Evolutionary conservation across 2,888 invertebrate genomes (phyloP).

Genomic region (Rhaphigaster nebulosa): DNA sequence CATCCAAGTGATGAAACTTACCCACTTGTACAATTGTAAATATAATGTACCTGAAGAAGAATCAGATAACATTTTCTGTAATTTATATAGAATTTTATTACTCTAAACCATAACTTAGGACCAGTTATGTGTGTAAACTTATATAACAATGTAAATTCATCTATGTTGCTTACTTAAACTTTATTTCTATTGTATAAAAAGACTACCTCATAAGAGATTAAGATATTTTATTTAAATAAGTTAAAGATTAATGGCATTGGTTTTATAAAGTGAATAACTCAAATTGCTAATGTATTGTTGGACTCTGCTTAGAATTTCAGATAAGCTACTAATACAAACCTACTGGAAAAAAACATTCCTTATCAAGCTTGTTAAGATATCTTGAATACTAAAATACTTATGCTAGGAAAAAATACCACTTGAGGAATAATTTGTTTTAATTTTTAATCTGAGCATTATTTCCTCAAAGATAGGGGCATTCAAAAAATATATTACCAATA

Average conservation of each 20-base stretch:
- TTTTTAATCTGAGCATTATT: too few species aligned
- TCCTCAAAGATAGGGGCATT: not conserved
- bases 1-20: not conserved
- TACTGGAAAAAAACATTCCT: not conserved
- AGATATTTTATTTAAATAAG: not conserved
- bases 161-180: not conserved
- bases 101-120: not conserved
- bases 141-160: not conserved
- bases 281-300: not conserved
- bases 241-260: not conserved
- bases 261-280: not conserved
- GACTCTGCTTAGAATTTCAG: not conserved
- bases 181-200: not conserved
- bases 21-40: slow-evolving; percentile 10
- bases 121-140: not conserved
- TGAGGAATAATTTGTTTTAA: not conserved
- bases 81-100: not conserved
- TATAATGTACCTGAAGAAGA: slow-evolving; percentile 34
- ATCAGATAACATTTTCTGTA: not conserved
- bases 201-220: slow-evolving; percentile 1
- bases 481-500: too few species aligned
- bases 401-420: not conserved
- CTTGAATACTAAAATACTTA: not conserved
- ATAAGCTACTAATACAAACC: not conserved
- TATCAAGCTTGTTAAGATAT: not conserved